phyloP scores from a whole-genome alignment of 2,113 vertebrate species.

The Pangasianodon gigas region DNA sequence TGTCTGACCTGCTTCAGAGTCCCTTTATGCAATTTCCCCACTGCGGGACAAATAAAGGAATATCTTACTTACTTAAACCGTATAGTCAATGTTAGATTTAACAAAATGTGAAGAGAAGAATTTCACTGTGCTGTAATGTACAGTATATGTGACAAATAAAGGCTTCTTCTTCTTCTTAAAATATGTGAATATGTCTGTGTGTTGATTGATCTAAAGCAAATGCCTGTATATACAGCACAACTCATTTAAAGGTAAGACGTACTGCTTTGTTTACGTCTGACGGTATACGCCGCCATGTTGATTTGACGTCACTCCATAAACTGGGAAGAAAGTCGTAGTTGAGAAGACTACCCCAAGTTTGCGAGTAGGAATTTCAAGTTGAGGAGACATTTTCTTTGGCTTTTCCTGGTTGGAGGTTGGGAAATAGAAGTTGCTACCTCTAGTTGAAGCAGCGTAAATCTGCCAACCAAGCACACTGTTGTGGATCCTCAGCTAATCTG shows the following conservation, averaged over 20 bases:
- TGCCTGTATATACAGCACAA: not conserved
- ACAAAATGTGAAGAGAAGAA: too few species aligned
- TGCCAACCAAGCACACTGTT: too few species aligned
- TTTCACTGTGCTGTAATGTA: too few species aligned
- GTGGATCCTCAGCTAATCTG: not conserved
- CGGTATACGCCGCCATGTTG: not conserved
- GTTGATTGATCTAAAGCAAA: slow-evolving; percentile 5
- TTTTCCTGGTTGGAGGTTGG: not conserved
- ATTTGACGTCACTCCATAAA: not conserved
- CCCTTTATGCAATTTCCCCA: too few species aligned
- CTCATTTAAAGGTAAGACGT: not conserved
- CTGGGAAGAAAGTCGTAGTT: not conserved
- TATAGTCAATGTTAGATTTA: not conserved
- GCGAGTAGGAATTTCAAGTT: not conserved
- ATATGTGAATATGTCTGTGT: not conserved
- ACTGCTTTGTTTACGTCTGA: not conserved
- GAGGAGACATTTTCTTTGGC: not conserved
- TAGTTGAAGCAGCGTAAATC: not conserved
- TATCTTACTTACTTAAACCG: too few species aligned
- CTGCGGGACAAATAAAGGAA: too few species aligned
- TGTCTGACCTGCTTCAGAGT: slow-evolving; percentile 32
- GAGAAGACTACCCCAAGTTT: not conserved
- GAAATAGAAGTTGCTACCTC: not conserved
- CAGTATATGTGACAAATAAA: too few species aligned
- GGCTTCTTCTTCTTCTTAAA: too few species aligned